These are phyloP conservation scores for Styela plicata DNA, from an alignment of 23 tunicate genomes.

Conservation along the genomic window DNA sequence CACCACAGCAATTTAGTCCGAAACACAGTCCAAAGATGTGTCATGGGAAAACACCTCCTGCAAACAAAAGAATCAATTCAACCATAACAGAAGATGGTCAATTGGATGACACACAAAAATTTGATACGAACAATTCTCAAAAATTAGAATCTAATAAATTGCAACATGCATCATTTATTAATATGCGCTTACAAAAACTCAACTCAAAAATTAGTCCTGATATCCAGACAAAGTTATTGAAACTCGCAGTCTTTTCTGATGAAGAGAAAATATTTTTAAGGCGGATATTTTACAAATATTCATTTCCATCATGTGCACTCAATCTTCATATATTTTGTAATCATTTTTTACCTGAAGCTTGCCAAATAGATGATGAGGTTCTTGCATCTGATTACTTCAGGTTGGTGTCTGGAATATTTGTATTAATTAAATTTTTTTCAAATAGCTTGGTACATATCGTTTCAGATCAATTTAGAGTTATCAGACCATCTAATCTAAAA, in stretches of 20 bases:
- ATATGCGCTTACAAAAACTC: constrained; percentile 21
- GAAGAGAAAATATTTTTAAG: constrained; percentile 30
- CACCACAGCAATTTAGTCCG: neutral
- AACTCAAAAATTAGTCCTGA: constrained; percentile 20
- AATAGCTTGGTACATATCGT: too few species aligned
- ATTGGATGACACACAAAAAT: constrained; percentile 10
- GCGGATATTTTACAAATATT: constrained; percentile 34
- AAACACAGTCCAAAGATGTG: neutral
- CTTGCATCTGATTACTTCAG: constrained; percentile 53
- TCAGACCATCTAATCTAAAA: too few species aligned
- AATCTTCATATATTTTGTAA: constrained; percentile 36
- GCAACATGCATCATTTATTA: neutral
- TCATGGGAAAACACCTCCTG: neutral
- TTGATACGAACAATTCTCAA: neutral
- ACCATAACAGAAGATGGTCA: neutral
- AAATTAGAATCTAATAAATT: neutral
- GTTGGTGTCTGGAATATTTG: constrained; percentile 17
- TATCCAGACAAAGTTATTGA: constrained; percentile 35
- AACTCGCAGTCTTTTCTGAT: constrained; percentile 29
- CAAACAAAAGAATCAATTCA: neutral
- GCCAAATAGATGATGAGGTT: constrained; percentile 18
- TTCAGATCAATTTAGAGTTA: too few species aligned
- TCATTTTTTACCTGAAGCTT: constrained; percentile 29
- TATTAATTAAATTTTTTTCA: too few species aligned
- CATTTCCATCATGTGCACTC: constrained; percentile 58